Base-by-base conservation (phyloP, 2,113 vertebrate genomes). In the Ranitomeya variabilis region DNA sequence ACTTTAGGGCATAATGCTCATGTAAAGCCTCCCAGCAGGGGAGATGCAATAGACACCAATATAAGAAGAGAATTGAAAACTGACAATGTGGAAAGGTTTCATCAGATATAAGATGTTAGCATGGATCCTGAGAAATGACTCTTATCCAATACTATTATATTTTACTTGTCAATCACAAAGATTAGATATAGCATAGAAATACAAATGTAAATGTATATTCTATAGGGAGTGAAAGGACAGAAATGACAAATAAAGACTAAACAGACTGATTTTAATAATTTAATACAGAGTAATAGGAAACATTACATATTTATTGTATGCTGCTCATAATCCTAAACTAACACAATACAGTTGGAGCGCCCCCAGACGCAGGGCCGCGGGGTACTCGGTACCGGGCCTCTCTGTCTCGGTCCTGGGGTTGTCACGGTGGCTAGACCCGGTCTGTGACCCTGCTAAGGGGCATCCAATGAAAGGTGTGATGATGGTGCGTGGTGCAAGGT, bases 21-120 rank as follows among this genome's bases (percentile, higher is more conserved):
- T 67, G 62, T 83, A 83, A 83, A 83, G 45, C 59, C 81, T 67
- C 62, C 64, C 81, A 83, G 81, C 81, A 71, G 62, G 82, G 52
- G 64, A n/a, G 23, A 83, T 54, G 64, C 67, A 26, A 54, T n/a
- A 71, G 64, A 84, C 66, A 55, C 37, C 51, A 69, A n/a, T 55
- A 84, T 45, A 26, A 52, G 23, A 23, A 54, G 62, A 23, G 14
- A 55, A 69, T 84, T 69, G n/a, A 71, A 69, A 84, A 84, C 82
- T 55, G 64, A 84, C 82, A 84, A 52, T 54, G 45, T 84, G 64
- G 82, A 55, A 83, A 83, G 81, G 62, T 67, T 67, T 51, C 45
- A 67, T 67, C 11, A 67, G 31, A 67, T 52, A 21, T 23, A 83
- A 67, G 66, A 83, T 69, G 64, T 54, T 23, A 45, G 52, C 64